phyloP scores from a whole-genome alignment of 2,797 vertebrate genomes.

The Lemur catta region DNA sequence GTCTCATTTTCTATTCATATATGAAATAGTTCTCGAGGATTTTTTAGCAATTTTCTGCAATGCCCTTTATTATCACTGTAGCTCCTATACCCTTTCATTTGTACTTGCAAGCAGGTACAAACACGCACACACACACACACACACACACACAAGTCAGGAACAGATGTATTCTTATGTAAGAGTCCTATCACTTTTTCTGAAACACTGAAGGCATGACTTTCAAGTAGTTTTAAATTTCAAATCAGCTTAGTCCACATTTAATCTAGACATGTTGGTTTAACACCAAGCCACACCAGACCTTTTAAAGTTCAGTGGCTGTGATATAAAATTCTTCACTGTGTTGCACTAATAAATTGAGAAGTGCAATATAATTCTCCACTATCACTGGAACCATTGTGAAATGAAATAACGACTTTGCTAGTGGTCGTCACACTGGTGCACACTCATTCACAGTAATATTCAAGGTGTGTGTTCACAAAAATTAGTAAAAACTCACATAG shows the following conservation, averaged over 20 bases:
- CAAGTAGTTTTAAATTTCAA: conserved; percentile 86
- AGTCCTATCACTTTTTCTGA: conserved; percentile 80
- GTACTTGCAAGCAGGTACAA: neutral
- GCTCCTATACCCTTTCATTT: neutral
- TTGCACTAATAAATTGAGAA: conserved; percentile 85
- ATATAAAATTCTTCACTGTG: conserved; percentile 83
- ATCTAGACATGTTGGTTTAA: conserved; percentile 87
- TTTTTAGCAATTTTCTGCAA: conserved; percentile 35
- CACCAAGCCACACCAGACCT: conserved; percentile 85
- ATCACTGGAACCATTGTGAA: conserved; percentile 66
- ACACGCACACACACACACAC: neutral
- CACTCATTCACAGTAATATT: neutral
- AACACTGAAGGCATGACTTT: conserved; percentile 81
- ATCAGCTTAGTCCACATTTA: conserved; percentile 86
- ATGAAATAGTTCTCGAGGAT: neutral
- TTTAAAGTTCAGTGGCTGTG: conserved; percentile 84
- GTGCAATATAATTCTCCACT: conserved; percentile 72
- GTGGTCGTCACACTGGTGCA: neutral
- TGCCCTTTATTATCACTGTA: conserved; percentile 54
- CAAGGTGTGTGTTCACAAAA: neutral
- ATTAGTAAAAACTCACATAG: neutral
- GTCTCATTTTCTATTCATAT: neutral
- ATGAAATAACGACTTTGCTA: conserved; percentile 72
- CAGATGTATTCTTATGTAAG: conserved; percentile 78
- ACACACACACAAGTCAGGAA: neutral